Evolutionary conservation across 2,797 vertebrate species (phyloP).

Genomic region (Tarsius wallacei): DNA sequence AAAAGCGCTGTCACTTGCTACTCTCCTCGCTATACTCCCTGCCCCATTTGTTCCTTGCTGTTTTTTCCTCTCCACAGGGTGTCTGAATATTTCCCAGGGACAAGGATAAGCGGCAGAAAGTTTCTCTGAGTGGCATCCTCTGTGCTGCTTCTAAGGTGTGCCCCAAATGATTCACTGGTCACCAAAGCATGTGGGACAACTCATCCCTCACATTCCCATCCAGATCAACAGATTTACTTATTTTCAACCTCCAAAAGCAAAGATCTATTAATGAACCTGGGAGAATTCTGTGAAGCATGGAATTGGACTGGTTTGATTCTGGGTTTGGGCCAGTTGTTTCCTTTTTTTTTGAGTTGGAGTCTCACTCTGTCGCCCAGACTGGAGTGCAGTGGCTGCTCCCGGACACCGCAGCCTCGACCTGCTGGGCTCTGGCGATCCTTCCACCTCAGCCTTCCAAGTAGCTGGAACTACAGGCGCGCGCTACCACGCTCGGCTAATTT

Average conservation of each 20-base stretch:
- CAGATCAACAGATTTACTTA: conserved; percentile 56
- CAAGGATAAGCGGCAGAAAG: conserved; percentile 45
- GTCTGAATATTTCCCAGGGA: conserved; percentile 65
- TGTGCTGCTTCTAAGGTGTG: conserved; percentile 72
- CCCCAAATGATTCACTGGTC: conserved; percentile 69
- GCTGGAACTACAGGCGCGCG: no score
- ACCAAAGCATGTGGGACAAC: conserved; percentile 54
- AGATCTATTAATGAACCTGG: conserved; percentile 44
- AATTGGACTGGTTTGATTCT: conserved; percentile 51
- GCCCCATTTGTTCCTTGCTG: not conserved
- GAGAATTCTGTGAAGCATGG: conserved; percentile 53
- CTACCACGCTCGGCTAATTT: no score
- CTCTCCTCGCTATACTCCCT: not conserved
- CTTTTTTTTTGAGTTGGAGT: no score
- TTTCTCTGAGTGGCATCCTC: conserved; percentile 61
- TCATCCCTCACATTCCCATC: conserved; percentile 61
- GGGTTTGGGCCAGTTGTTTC: conserved; percentile 56
- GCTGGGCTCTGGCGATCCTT: no score
- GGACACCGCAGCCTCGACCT: no score
- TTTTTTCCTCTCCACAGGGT: conserved; percentile 15
- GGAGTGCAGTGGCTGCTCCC: no score
- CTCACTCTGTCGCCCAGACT: no score
- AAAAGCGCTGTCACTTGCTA: not conserved
- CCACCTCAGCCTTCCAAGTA: no score
- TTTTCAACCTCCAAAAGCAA: conserved; percentile 64